These are phyloP conservation scores for Tetrapedia diversipes DNA, from an alignment of 2,888 invertebrate species.

Conservation along the genomic window DNA sequence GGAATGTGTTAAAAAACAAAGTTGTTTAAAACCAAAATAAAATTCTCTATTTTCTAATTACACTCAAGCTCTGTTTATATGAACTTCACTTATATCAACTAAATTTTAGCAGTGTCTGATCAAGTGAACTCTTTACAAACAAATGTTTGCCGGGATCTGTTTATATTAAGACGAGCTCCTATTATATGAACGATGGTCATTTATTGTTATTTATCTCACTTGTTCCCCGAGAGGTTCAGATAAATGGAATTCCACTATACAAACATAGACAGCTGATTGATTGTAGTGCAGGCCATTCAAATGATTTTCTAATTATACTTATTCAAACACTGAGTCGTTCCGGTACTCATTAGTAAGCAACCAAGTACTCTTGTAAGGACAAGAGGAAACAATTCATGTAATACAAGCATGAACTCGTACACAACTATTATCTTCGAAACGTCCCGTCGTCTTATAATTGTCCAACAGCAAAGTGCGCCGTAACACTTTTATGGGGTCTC, in stretches of 20 bases:
- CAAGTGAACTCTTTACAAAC: too few species aligned
- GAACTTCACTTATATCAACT: too few species aligned
- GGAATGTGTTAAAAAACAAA: too few species aligned
- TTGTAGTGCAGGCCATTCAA: neutral
- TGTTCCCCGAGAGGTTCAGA: too few species aligned
- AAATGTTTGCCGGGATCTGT: too few species aligned
- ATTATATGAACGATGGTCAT: too few species aligned
- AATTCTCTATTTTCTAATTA: too few species aligned
- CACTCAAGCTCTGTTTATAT: too few species aligned
- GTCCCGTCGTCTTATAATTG: conserved; percentile 53
- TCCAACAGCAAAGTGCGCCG: conserved; percentile 43
- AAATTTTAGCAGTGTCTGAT: too few species aligned
- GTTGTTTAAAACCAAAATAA: neutral
- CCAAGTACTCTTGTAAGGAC: conserved; percentile 35
- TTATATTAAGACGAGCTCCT: too few species aligned
- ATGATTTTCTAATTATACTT: neutral
- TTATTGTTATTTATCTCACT: too few species aligned
- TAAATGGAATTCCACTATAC: too few species aligned
- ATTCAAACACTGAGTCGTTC: neutral
- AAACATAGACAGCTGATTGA: conserved; percentile 9
- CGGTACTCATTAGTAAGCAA: conserved; percentile 53
- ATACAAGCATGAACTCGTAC: conserved; percentile 42
- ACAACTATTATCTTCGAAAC: conserved; percentile 51
- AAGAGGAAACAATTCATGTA: conserved; percentile 50
- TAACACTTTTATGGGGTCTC: conserved; percentile 61